Evolutionary conservation across 2,797 vertebrate genomes (phyloP).

Genomic region (Hephaestus fuliginosus): DNA sequence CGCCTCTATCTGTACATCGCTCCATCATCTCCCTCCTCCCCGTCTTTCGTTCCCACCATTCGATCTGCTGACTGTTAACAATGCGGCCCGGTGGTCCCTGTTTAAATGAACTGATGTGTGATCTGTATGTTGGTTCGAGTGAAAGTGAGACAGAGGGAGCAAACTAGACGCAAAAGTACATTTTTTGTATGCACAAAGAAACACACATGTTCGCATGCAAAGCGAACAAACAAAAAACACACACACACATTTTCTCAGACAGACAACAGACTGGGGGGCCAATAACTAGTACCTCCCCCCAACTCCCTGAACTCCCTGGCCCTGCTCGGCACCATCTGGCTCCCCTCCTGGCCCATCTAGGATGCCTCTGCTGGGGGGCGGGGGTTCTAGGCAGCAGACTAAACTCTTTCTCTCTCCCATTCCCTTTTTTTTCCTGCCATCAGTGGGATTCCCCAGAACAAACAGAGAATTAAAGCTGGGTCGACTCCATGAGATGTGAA

Average conservation of each 20-base stretch:
- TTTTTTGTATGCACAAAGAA: constrained; percentile 34
- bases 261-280: constrained; percentile 74
- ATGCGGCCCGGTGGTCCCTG: constrained; percentile 55
- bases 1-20: constrained; percentile 56
- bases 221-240: constrained; percentile 45
- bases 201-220: constrained; percentile 30
- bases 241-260: constrained; percentile 64
- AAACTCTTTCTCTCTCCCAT: constrained; percentile 44
- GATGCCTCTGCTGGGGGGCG: constrained; percentile 73
- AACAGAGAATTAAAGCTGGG: constrained; percentile 45
- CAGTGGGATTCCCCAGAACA: constrained; percentile 64
- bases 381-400: constrained; percentile 49
- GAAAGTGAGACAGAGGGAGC: constrained; percentile 12
- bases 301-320: constrained; percentile 75
- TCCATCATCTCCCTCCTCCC: constrained; percentile 58
- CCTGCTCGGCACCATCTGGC: constrained; percentile 84
- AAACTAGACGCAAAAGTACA: constrained; percentile 31
- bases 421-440: constrained; percentile 30
- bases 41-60: constrained; percentile 47
- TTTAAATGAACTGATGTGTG: constrained; percentile 53
- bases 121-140: constrained; percentile 7
- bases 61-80: constrained; percentile 75
- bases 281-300: constrained; percentile 68
- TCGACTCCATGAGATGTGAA: constrained; percentile 41
- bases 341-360: constrained; percentile 77